Evolutionary conservation across 2,113 vertebrate genomes (phyloP).

Genomic region (Melanocharis versteri): DNA sequence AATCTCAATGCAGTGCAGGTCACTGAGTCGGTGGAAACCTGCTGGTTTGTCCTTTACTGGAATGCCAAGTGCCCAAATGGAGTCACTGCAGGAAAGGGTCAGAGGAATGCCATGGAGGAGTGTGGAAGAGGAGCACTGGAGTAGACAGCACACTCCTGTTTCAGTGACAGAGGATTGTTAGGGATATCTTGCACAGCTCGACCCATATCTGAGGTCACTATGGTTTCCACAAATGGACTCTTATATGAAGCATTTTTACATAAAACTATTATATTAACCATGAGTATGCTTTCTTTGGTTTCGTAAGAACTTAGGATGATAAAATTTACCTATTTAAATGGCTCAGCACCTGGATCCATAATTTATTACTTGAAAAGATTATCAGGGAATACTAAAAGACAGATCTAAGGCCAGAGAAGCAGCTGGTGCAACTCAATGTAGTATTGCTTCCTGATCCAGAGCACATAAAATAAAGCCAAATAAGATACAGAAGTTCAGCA

Average conservation of each 20-base stretch:
- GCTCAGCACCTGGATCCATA: background rate
- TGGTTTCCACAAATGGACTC: background rate
- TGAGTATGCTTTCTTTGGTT: background rate
- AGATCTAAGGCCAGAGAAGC: background rate
- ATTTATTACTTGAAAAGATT: background rate
- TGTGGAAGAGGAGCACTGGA: background rate
- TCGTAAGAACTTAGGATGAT: background rate
- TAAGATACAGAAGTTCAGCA: background rate
- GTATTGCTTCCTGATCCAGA: background rate
- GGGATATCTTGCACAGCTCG: background rate
- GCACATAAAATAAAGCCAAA: background rate
- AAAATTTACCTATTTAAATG: background rate
- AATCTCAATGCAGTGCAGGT: background rate
- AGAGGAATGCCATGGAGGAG: background rate
- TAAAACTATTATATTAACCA: background rate
- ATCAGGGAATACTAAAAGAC: background rate
- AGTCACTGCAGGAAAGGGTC: no score
- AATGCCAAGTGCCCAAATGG: background rate
- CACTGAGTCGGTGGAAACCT: background rate
- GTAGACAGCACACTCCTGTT: background rate
- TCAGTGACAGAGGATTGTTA: background rate
- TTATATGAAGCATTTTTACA: background rate
- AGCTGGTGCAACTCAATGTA: background rate
- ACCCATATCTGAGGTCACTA: background rate
- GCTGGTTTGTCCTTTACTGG: background rate